Conservation (phyloP, 2,113 vertebrate genomes). For the Taurulus bubalis region DNA sequence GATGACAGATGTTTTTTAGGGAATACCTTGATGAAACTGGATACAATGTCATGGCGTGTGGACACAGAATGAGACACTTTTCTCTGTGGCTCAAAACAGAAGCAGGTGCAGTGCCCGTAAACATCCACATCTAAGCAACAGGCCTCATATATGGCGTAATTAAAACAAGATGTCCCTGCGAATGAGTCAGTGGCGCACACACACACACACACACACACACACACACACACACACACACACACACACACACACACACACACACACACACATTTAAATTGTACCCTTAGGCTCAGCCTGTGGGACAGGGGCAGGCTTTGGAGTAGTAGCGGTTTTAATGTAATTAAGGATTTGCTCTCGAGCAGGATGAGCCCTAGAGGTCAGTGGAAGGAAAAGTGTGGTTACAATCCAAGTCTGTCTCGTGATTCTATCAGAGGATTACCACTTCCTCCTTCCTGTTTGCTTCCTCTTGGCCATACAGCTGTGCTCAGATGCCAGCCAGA, state of each 20-base stretch:
- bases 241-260: not conserved
- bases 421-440: slow-evolving; percentile 73
- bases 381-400: slow-evolving; percentile 24
- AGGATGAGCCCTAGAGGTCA: slow-evolving; percentile 71
- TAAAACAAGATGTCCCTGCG: slow-evolving; percentile 69
- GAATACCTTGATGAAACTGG: slow-evolving; percentile 46
- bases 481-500: slow-evolving; percentile 56
- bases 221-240: slow-evolving; percentile 17
- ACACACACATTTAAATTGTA: slow-evolving; percentile 31
- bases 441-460: slow-evolving; percentile 81
- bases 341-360: slow-evolving; percentile 40
- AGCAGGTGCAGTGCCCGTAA: slow-evolving; percentile 74
- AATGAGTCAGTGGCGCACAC: slow-evolving; percentile 51
- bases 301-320: slow-evolving; percentile 40
- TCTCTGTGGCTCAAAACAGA: slow-evolving; percentile 64
- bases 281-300: slow-evolving; percentile 47
- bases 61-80: slow-evolving; percentile 35
- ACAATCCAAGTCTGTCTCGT: slow-evolving; percentile 24
- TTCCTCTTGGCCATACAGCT: slow-evolving; percentile 72
- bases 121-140: slow-evolving; percentile 58
- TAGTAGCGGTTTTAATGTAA: slow-evolving; percentile 53
- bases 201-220: slow-evolving; percentile 23
- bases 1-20: slow-evolving; percentile 56
- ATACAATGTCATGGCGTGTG: slow-evolving; percentile 32
- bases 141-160: slow-evolving; percentile 54